A percentile compares a stretch with the other conserved stretches of the same genome.
phyloP scores from a whole-genome alignment of 2,888 invertebrate species.

The Polydrusus pterygomalis region DNA sequence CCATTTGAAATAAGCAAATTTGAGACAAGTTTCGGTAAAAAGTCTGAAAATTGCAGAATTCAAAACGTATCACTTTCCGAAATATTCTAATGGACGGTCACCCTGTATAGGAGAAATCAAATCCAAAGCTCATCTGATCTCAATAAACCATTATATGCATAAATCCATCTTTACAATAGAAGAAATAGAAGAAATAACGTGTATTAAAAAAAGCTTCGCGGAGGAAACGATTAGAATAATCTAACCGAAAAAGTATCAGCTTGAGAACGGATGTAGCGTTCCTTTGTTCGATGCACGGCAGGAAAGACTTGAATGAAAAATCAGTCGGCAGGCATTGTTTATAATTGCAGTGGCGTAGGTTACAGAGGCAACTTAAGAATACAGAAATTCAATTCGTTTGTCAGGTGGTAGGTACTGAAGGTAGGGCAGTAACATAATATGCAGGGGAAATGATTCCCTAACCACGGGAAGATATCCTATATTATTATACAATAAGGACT shows the following conservation, averaged over 20 bases:
- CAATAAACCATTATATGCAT: constrained; percentile 9
- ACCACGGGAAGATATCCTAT: too few species aligned
- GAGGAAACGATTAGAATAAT: constrained; percentile 46
- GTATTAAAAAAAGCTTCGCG: constrained; percentile 12
- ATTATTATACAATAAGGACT: too few species aligned
- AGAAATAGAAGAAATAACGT: constrained; percentile 21
- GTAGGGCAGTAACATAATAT: too few species aligned
- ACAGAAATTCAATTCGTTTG: too few species aligned
- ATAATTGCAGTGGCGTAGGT: constrained; percentile 16
- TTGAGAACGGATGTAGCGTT: constrained; percentile 49
- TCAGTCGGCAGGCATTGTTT: constrained; percentile 34
- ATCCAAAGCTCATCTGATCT: not conserved
- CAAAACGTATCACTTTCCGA: too few species aligned
- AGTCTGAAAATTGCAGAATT: too few species aligned
- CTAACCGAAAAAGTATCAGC: constrained; percentile 40
- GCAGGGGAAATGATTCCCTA: too few species aligned
- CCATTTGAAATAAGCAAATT: too few species aligned
- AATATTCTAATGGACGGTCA: too few species aligned
- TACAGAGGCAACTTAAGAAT: too few species aligned
- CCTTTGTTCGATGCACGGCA: constrained; percentile 48
- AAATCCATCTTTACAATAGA: not conserved
- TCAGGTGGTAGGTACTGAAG: too few species aligned
- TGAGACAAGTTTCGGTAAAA: too few species aligned
- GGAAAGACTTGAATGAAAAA: constrained; percentile 50
- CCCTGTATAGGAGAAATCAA: not conserved